A percentile compares a stretch with the other conserved stretches of the same genome.
Evolutionary conservation across 1,140 invertebrate species (phyloP).

Genomic region (Drosophila busckii): DNA sequence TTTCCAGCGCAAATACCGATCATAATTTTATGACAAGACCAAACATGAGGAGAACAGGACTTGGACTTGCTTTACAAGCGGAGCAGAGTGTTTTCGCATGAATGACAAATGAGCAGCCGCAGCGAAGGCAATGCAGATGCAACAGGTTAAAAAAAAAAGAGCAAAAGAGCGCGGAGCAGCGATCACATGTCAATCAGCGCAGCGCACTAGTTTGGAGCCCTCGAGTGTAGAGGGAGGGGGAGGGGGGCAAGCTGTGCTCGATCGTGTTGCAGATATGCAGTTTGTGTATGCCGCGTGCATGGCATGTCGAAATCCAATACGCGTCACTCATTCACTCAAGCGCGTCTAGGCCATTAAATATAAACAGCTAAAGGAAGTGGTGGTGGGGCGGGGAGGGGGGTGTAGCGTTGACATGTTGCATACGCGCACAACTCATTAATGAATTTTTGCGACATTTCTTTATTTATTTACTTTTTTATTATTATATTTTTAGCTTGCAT

Average conservation of each 20-base stretch:
- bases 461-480: conserved; percentile 10
- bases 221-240: not conserved
- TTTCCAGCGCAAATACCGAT: conserved; percentile 65
- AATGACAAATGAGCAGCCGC: conserved; percentile 72
- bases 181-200: conserved; percentile 73
- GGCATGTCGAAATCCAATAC: conserved; percentile 73
- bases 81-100: conserved; percentile 64
- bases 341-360: conserved; percentile 36
- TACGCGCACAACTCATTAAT: conserved; percentile 60
- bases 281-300: conserved; percentile 56
- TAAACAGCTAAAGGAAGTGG: conserved; percentile 35
- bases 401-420: conserved; percentile 61
- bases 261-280: conserved; percentile 70
- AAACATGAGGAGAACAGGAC: conserved; percentile 15
- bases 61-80: conserved; percentile 40
- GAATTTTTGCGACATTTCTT: conserved; percentile 55
- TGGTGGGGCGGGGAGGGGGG: too few relatives aligned
- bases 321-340: conserved; percentile 44
- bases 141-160: conserved; percentile 45
- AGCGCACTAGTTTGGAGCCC: conserved; percentile 2
- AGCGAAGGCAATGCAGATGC: conserved; percentile 21
- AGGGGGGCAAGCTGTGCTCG: conserved; percentile 18
- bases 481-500: not conserved
- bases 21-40: conserved; percentile 66
- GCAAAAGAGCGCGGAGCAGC: conserved; percentile 15